Evolutionary conservation across 1,140 invertebrate genomes (phyloP).

Genomic region (Anthonomus grandis): DNA sequence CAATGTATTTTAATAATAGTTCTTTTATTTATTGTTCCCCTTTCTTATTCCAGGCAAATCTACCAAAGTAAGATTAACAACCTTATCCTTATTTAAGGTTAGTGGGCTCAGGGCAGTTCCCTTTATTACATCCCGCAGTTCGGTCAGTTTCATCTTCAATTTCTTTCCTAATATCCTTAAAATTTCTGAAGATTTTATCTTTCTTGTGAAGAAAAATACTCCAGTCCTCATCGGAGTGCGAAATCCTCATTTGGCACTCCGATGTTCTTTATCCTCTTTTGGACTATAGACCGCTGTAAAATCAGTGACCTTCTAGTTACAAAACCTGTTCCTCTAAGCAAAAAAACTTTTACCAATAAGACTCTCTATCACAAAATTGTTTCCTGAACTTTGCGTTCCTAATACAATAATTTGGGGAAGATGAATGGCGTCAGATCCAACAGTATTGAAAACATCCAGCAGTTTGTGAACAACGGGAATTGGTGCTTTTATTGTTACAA

Average conservation of each 20-base stretch:
- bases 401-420: constrained; percentile 98
- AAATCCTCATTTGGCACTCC: constrained; percentile 75
- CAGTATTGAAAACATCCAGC: constrained; percentile 99
- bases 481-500: constrained; percentile 92
- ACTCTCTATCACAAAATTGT: constrained; percentile 98
- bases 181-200: constrained; percentile 86
- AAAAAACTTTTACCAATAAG: constrained; percentile 96
- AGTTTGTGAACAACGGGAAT: constrained; percentile 99
- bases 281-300: constrained; percentile 87
- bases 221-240: constrained; percentile 96
- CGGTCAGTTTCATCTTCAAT: constrained; percentile 93
- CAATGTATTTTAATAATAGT: constrained; percentile 78
- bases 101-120: constrained; percentile 94
- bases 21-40: constrained; percentile 83
- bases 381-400: constrained; percentile 99
- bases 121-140: constrained; percentile 93
- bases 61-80: constrained; percentile 96
- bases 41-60: constrained; percentile 99
- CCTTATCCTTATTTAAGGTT: constrained; percentile 94
- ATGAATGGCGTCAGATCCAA: constrained; percentile 95
- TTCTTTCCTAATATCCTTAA: constrained; percentile 87
- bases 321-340: constrained; percentile 95
- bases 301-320: constrained; percentile 94
- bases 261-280: constrained; percentile 81
- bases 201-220: constrained; percentile 93